Percentiles rank a stretch among this genome's conserved stretches.
Conservation (phyloP, 1,140 invertebrate genomes). For the Drosophila dunni region DNA sequence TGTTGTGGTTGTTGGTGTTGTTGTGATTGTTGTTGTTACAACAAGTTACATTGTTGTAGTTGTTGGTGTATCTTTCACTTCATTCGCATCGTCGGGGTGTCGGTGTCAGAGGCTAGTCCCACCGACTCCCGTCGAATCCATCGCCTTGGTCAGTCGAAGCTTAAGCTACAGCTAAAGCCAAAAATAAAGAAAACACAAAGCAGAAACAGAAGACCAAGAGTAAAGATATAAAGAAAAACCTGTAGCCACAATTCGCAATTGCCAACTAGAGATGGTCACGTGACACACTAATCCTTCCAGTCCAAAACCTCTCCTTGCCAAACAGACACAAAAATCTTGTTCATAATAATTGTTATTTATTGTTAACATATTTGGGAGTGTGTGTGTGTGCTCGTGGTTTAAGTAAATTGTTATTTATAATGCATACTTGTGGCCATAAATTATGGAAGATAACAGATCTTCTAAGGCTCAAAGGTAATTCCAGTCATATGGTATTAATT, state of each 20-base stretch:
- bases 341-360: conserved; percentile 52
- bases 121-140: conserved; percentile 37
- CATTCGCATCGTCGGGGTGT: conserved; percentile 53
- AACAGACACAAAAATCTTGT: conserved; percentile 27
- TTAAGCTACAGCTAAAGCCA: conserved; percentile 32
- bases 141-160: conserved; percentile 33
- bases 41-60: conserved; percentile 36
- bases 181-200: conserved; percentile 36
- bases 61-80: conserved; percentile 39
- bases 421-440: neutral
- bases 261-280: conserved; percentile 69
- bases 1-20: conserved; percentile 16
- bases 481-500: too few relatives aligned
- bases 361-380: conserved; percentile 13
- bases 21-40: conserved; percentile 28
- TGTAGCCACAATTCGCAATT: conserved; percentile 69
- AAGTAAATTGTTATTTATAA: conserved; percentile 46
- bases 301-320: neutral
- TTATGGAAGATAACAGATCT: neutral
- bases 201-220: conserved; percentile 15
- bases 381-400: neutral
- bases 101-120: conserved; percentile 77
- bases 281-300: conserved; percentile 48
- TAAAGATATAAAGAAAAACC: conserved; percentile 48
- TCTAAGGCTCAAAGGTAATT: neutral